Percentiles rank a stretch among this genome's conserved stretches.
Conservation (phyloP, 1,140 invertebrate genomes). For the Calosoma granatense region DNA sequence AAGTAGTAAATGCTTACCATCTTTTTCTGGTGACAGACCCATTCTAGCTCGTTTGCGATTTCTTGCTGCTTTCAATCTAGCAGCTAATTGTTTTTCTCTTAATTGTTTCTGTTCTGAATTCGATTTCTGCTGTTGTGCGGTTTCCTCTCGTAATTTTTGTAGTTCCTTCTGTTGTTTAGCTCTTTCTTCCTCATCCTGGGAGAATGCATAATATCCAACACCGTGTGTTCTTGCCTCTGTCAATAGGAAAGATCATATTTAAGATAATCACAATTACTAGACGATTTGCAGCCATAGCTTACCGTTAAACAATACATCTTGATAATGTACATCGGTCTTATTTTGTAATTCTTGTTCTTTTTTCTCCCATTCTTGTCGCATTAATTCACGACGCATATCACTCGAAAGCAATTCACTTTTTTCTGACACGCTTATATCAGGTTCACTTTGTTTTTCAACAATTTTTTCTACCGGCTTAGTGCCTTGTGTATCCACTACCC, state of each 20-base stretch:
- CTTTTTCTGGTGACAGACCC: conserved; percentile 58
- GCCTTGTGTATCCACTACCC: background rate
- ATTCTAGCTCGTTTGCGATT: conserved; percentile 64
- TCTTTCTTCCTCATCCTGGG: conserved; percentile 68
- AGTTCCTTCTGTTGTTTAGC: conserved; percentile 66
- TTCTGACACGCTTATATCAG: conserved; percentile 11
- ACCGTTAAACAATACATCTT: conserved; percentile 81
- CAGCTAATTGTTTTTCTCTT: conserved; percentile 58
- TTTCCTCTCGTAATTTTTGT: conserved; percentile 57
- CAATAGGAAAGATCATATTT: conserved; percentile 26
- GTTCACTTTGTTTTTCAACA: conserved; percentile 13
- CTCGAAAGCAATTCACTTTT: conserved; percentile 31
- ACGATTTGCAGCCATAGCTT: conserved; percentile 22
- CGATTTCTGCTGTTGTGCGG: conserved; percentile 52
- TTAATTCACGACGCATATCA: conserved; percentile 45
- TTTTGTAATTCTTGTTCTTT: conserved; percentile 48
- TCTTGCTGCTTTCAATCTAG: conserved; percentile 65
- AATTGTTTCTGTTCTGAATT: conserved; percentile 51
- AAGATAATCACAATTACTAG: background rate
- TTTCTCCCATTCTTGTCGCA: conserved; percentile 54
- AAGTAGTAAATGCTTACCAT: no score
- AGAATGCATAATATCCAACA: conserved; percentile 81
- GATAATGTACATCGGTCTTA: conserved; percentile 67
- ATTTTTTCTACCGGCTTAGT: conserved; percentile 20
- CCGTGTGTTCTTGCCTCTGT: conserved; percentile 78